Percentiles rank a stretch among this genome's conserved stretches.
These are phyloP conservation scores for Caenorhabditis elegans DNA, from an alignment of 1,140 invertebrate species.

Conservation along the genomic window WBcel235 BX284602.5:14570501-14571000, in stretches of 20 bases:
- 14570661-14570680: background rate
- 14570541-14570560: no score
- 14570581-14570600: no score
- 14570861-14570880: background rate
- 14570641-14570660: conserved; percentile 21
- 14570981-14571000: no score
- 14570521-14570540: no score
- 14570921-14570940: conserved; percentile 17
- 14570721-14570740: conserved; percentile 27
- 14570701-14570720: background rate
- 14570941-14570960: background rate
- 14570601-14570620: no score
- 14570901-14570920: background rate
- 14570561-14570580: no score
- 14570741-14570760: conserved; percentile 19
- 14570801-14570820: background rate
- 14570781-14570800: conserved; percentile 11
- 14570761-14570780: background rate
- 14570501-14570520: no score
- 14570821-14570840: background rate
- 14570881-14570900: background rate
- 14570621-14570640: no score
- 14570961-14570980: background rate
- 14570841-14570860: background rate
- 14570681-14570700: background rate